These are phyloP conservation scores for Cuniculus paca DNA, from an alignment of 2,797 vertebrate species.

Conservation along the genomic window DNA sequence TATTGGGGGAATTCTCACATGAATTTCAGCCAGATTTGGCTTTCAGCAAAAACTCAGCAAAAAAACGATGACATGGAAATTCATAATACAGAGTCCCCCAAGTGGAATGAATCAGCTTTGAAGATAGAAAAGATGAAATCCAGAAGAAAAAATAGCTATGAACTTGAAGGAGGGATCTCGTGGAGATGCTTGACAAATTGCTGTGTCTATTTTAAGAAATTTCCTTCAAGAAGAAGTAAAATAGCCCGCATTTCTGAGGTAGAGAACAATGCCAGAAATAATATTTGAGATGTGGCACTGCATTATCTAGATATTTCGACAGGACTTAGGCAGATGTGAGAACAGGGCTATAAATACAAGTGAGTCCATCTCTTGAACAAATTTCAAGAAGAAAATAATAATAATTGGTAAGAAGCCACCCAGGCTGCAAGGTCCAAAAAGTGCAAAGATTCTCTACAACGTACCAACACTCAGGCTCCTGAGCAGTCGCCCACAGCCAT, in stretches of 20 bases:
- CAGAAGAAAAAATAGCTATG: neutral
- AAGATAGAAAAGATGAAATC: constrained; percentile 30
- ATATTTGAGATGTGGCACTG: constrained; percentile 3
- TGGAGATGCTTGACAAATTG: constrained; percentile 54
- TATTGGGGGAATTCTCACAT: neutral
- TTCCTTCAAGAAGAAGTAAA: constrained; percentile 60
- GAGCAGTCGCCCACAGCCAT: neutral
- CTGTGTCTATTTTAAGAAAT: constrained; percentile 71
- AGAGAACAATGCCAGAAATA: constrained; percentile 67
- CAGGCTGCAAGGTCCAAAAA: neutral
- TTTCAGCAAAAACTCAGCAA: constrained; percentile 36
- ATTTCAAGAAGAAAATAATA: constrained; percentile 35
- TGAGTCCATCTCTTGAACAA: neutral
- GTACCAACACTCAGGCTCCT: fast-evolving
- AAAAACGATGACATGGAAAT: neutral
- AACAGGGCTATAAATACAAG: constrained; percentile 66
- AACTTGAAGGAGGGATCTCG: constrained; percentile 4
- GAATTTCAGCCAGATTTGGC: neutral
- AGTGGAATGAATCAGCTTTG: constrained; percentile 23
- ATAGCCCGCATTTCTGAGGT: constrained; percentile 41
- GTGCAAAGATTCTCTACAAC: fast-evolving
- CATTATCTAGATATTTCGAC: constrained; percentile 71
- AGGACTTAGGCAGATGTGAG: constrained; percentile 57
- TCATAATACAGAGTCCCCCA: constrained; percentile 18
- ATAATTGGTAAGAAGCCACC: neutral